Evolutionary conservation across 2,113 vertebrate genomes (phyloP).

Genomic region (Phocoena sinus): DNA sequence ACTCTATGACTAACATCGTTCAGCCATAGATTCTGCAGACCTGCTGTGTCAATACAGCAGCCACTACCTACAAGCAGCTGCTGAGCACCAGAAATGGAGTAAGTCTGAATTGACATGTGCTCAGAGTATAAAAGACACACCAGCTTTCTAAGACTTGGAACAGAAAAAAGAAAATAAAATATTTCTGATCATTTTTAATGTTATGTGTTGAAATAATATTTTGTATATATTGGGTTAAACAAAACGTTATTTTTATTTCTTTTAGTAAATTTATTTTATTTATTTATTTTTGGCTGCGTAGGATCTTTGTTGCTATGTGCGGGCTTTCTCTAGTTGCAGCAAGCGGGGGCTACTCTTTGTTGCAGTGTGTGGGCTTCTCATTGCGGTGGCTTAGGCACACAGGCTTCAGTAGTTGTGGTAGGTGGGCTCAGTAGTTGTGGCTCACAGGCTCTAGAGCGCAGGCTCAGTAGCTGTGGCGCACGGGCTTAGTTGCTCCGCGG

Average conservation of each 20-base stretch:
- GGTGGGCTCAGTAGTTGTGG: too few relatives aligned
- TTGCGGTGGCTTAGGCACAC: too few relatives aligned
- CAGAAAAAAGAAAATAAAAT: background rate
- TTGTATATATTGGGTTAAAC: background rate
- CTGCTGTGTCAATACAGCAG: background rate
- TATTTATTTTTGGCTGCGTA: too few relatives aligned
- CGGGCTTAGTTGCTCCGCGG: fast-evolving
- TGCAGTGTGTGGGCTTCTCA: too few relatives aligned
- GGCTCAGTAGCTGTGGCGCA: too few relatives aligned
- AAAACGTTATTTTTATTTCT: background rate
- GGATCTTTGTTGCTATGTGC: too few relatives aligned
- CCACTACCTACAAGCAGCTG: background rate
- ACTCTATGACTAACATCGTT: background rate
- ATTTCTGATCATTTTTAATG: background rate
- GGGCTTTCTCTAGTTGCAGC: too few relatives aligned
- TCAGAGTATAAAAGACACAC: background rate
- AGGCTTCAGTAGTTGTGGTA: too few relatives aligned
- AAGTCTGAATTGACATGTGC: background rate
- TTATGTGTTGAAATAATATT: background rate
- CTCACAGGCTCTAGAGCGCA: too few relatives aligned
- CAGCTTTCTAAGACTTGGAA: background rate
- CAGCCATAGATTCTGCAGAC: background rate
- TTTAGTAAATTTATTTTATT: too few relatives aligned
- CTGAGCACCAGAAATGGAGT: background rate
- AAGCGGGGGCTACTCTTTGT: too few relatives aligned